Evolutionary conservation across 2,113 vertebrate genomes (phyloP).

Genomic region (Upupa epops): DNA sequence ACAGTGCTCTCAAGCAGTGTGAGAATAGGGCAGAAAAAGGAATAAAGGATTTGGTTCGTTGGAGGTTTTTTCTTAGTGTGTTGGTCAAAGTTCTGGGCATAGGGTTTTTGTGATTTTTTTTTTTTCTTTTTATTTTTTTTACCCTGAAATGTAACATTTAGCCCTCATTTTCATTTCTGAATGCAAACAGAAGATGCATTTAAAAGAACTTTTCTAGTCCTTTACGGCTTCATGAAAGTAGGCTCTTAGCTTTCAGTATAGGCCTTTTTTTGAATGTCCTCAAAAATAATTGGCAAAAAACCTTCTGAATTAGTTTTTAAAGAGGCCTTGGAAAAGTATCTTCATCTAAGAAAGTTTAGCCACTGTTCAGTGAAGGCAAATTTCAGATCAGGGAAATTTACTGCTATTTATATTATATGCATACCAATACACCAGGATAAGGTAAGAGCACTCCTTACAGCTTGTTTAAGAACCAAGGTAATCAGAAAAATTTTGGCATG

Average conservation of each 20-base stretch:
- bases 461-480: neutral
- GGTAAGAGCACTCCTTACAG: neutral
- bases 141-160: neutral
- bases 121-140: neutral
- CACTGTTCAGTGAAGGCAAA: neutral
- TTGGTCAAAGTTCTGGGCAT: neutral
- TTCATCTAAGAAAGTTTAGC: neutral
- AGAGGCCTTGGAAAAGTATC: neutral
- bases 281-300: neutral
- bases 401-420: neutral
- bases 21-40: neutral
- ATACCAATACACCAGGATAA: neutral
- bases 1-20: neutral
- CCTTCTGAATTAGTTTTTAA: neutral
- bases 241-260: conserved; percentile 19
- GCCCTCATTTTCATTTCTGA: neutral
- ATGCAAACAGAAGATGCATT: neutral
- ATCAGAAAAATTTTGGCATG: neutral
- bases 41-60: neutral
- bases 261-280: neutral
- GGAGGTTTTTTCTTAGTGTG: neutral
- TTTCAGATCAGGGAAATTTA: neutral
- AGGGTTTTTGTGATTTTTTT: too few relatives aligned
- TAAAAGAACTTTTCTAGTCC: neutral
- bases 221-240: neutral